Base-by-base conservation (phyloP, 2,113 vertebrate genomes). In the Aegotheles bennettii region DNA sequence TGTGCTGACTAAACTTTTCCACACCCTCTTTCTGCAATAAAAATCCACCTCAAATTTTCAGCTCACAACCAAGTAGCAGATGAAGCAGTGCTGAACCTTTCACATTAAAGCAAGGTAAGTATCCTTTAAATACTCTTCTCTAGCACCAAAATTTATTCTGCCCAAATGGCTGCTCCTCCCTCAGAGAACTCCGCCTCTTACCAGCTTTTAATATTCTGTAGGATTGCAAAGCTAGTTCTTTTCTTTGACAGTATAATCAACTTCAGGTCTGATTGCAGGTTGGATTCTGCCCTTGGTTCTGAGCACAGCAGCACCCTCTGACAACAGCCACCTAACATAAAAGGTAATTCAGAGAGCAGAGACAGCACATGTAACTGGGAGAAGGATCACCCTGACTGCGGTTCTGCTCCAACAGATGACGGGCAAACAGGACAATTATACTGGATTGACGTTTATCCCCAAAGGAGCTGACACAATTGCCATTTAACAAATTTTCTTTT, bases 11-110 rank as follows among this genome's bases (percentile, higher is more conserved):
- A 43, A 85, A 88, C 69, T 87, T 93, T 90, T 92, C 87, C 84
- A 92, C 88, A 35, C 81, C 89, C 77, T 69, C 35, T 92, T 93
- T 91, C 86, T 80, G 74, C 57, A 80, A 56, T 91, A 90, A 95
- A 96, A 94, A 84, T 81, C 59, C 45, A 80, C 75, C 43, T 76
- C 57, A 78, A 76, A 83, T 91, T 84, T 96, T 78, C 83, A 81
- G 54, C 57, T 89, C 33, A 13, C 33, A 36, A 64, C 70, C 45
- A 61, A 75, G 42, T 29, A 81, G 36, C 68, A 84, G 81, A 80
- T 92, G 86, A 85, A 87, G 59, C 64, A 78, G 84, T 86, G 67
- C 28, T 0, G 2, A 94, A 68, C 25, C n/a, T 91, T 92, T 90
- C 70, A 38, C 38, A 18, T 83, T 87, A 89, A 82, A 88, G 21